Conservation (phyloP, 2,797 vertebrate species). For the Nothura maculosa region DNA sequence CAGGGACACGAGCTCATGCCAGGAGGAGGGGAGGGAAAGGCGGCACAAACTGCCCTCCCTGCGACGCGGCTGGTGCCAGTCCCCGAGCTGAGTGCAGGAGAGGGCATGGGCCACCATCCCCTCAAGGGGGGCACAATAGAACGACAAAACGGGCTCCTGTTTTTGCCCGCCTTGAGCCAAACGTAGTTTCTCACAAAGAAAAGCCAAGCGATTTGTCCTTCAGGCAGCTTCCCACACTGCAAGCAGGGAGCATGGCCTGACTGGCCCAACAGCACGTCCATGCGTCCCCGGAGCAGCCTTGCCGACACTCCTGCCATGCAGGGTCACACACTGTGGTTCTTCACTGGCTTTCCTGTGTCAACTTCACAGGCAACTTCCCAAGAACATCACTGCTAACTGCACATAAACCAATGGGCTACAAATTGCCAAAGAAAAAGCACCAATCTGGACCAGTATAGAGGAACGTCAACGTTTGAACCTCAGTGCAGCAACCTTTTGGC, state of each 20-base stretch:
- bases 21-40: background rate
- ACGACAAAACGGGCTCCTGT: background rate
- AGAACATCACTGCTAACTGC: background rate
- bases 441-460: background rate
- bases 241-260: background rate
- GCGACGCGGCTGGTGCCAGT: background rate
- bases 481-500: background rate
- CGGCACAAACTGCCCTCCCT: background rate
- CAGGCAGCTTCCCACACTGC: background rate
- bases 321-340: accelerated
- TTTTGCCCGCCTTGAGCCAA: background rate
- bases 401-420: background rate
- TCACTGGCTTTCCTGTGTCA: background rate
- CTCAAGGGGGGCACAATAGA: background rate
- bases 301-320: background rate
- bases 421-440: background rate
- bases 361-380: background rate
- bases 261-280: background rate
- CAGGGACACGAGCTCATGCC: background rate
- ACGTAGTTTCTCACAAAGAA: background rate
- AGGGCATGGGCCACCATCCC: background rate
- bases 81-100: background rate
- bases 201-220: background rate
- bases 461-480: accelerated
- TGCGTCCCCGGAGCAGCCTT: background rate